Conservation (phyloP, 2,797 vertebrate genomes). For the Eulemur albifrons region DNA sequence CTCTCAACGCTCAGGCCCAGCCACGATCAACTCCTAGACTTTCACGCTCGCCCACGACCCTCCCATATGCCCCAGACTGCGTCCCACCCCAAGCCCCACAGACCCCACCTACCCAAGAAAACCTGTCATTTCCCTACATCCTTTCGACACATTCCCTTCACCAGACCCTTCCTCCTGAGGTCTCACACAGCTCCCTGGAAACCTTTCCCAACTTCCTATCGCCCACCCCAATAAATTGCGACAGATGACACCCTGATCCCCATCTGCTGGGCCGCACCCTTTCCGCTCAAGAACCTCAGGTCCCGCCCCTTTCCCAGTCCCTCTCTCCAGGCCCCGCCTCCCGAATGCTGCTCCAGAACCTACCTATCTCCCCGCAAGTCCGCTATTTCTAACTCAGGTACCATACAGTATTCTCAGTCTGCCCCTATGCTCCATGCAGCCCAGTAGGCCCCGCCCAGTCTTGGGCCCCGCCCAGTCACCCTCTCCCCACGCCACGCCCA, state of each 20-base stretch:
- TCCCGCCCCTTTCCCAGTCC: neutral
- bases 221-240: neutral
- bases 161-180: neutral
- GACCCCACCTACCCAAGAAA: too few species aligned
- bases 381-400: too few species aligned
- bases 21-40: neutral
- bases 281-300: too few species aligned
- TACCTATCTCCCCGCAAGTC: neutral
- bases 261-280: neutral
- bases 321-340: neutral
- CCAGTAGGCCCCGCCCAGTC: neutral
- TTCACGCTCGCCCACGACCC: neutral
- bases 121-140: neutral
- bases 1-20: neutral
- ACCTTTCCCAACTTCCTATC: neutral
- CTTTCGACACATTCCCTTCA: neutral
- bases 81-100: neutral
- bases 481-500: neutral
- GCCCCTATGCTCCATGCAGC: rapidly evolving
- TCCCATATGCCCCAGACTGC: too few species aligned
- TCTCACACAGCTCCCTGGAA: neutral
- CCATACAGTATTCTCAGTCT: neutral
- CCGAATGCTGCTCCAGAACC: neutral
- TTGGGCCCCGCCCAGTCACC: neutral
- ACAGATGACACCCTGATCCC: neutral